phyloP scores from a whole-genome alignment of 2,113 vertebrate species.

The Tringa solitaria region DNA sequence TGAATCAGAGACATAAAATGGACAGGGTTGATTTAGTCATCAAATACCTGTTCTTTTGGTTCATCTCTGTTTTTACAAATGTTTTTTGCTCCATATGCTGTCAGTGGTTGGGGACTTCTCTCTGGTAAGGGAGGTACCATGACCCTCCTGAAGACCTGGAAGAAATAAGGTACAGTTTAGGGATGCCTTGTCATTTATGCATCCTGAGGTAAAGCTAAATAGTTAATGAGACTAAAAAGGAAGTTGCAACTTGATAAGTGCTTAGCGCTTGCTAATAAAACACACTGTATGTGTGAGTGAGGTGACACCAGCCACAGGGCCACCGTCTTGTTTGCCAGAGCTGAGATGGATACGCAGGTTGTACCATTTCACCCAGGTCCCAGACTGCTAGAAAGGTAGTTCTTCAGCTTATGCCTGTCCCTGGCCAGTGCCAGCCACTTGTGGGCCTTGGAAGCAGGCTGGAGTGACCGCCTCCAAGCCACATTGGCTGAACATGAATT shows the following conservation, averaged over 20 bases:
- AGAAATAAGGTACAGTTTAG: not conserved
- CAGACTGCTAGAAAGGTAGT: not conserved
- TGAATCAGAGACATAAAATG: not conserved
- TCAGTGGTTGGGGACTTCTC: not conserved
- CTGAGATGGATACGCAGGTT: not conserved
- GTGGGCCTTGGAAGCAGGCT: not conserved
- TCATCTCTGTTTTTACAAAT: not conserved
- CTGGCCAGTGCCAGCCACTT: rapidly evolving
- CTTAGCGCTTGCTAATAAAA: not conserved
- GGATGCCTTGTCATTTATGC: not conserved
- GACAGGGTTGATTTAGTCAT: not conserved
- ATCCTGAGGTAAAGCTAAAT: not conserved
- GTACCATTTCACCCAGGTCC: not conserved
- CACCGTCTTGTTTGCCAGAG: not conserved
- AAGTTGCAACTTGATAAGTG: not conserved
- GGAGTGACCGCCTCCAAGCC: not conserved
- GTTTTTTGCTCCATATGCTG: not conserved
- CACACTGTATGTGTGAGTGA: rapidly evolving
- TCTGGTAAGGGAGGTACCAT: not conserved
- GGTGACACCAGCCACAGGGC: not conserved
- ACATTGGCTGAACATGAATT: not conserved
- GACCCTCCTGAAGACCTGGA: not conserved
- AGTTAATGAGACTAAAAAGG: not conserved
- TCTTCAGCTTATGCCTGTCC: not conserved
- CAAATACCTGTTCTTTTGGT: not conserved